Conservation (phyloP, 1,140 invertebrate genomes). For the Geopemphigus sp. region DNA sequence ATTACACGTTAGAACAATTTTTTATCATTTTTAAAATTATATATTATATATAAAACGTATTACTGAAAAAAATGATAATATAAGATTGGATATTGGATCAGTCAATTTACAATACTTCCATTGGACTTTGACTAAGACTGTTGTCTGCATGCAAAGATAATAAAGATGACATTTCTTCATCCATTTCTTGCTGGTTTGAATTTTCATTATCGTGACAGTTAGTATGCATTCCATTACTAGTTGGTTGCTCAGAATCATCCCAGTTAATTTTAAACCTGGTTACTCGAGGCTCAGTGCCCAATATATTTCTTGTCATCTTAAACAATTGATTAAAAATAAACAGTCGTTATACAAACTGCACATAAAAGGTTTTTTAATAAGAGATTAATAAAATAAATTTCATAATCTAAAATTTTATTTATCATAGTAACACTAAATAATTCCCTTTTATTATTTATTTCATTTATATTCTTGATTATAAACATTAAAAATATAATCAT, state of each 20-base stretch:
- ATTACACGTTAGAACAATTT: background rate
- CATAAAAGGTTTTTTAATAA: no score
- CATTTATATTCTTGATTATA: no score
- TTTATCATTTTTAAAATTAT: background rate
- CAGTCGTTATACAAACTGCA: no score
- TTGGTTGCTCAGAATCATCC: slow-evolving; percentile 66
- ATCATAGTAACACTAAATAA: no score
- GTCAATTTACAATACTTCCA: slow-evolving; percentile 52
- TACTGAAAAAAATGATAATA: slow-evolving; percentile 12
- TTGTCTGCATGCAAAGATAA: slow-evolving; percentile 51
- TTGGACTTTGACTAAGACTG: slow-evolving; percentile 52
- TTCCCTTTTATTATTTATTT: no score
- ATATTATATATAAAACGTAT: background rate
- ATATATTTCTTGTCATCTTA: slow-evolving; percentile 83
- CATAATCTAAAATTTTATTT: no score
- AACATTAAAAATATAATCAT: no score
- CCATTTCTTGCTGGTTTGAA: slow-evolving; percentile 51
- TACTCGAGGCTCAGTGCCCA: slow-evolving; percentile 90
- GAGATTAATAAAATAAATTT: no score
- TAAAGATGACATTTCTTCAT: slow-evolving; percentile 37
- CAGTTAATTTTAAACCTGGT: slow-evolving; percentile 97
- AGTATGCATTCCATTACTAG: slow-evolving; percentile 58
- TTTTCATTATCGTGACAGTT: slow-evolving; percentile 96
- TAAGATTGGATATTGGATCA: slow-evolving; percentile 15
- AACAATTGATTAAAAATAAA: slow-evolving; percentile 51